Conservation (phyloP, 2,797 vertebrate genomes). For the Pogonophryne albipinna region DNA sequence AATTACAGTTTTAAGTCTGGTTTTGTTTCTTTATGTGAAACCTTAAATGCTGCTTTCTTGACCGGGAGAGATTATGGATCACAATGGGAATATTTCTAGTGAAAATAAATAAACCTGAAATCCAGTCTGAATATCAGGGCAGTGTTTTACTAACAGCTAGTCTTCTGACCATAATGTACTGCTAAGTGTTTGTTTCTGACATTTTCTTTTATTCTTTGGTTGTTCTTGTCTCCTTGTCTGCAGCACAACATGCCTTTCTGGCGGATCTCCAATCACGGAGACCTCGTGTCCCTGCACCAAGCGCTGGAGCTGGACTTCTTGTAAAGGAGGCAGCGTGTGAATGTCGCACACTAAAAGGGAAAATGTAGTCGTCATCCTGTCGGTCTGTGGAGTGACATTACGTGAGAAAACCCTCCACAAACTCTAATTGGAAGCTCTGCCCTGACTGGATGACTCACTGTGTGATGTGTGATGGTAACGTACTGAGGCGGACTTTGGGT, state of each 20-base stretch:
- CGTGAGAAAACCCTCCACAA: slow-evolving; percentile 27
- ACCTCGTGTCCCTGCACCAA: slow-evolving; percentile 96
- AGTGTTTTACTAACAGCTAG: too few species aligned
- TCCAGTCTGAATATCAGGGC: too few species aligned
- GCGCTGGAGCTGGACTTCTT: slow-evolving; percentile 98
- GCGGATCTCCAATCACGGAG: slow-evolving; percentile 95
- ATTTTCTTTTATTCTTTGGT: not conserved
- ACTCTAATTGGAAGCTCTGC: slow-evolving; percentile 19
- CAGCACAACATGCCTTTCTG: slow-evolving; percentile 99
- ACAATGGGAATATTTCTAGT: too few species aligned
- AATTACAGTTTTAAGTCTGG: too few species aligned
- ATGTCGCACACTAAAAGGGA: slow-evolving; percentile 25
- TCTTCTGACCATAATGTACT: too few species aligned
- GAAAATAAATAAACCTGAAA: too few species aligned
- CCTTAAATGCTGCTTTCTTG: too few species aligned
- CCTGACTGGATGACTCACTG: slow-evolving; percentile 23
- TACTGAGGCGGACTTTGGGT: slow-evolving; percentile 55
- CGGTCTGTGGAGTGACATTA: slow-evolving; percentile 37
- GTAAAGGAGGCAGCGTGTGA: slow-evolving; percentile 76
- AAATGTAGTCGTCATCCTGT: slow-evolving; percentile 17
- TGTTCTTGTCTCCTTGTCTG: slow-evolving; percentile 18
- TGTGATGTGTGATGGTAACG: slow-evolving; percentile 48
- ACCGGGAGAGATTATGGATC: too few species aligned
- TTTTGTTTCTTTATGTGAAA: too few species aligned
- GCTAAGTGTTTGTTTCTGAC: not conserved